A percentile compares a stretch with the other conserved stretches of the same genome.
These are phyloP conservation scores for Drosophila cyrtoloma DNA, from an alignment of 2,888 invertebrate genomes.

Conservation along the genomic window DNA sequence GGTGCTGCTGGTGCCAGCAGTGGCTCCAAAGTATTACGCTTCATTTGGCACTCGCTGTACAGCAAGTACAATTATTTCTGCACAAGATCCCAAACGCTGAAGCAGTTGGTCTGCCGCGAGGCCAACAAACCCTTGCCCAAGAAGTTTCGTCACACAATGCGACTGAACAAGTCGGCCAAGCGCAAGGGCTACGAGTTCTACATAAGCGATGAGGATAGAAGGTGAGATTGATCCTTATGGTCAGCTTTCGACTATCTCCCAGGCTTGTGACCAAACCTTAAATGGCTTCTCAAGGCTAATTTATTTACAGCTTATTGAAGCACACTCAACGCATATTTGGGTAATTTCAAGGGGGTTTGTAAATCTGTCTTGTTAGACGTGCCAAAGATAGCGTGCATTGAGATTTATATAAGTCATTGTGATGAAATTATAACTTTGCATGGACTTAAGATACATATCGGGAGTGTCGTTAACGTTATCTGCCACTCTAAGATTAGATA, in stretches of 20 bases:
- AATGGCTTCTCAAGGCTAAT: constrained; percentile 11
- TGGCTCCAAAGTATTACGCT: constrained; percentile 72
- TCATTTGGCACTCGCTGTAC: constrained; percentile 80
- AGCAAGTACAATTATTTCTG: constrained; percentile 76
- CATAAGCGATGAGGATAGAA: constrained; percentile 81
- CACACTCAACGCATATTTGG: not conserved
- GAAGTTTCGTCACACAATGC: constrained; percentile 78
- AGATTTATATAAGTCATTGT: constrained; percentile 27
- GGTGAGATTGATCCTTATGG: constrained; percentile 53
- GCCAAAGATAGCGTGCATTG: constrained; percentile 23
- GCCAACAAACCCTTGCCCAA: constrained; percentile 81
- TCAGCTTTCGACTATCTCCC: not conserved
- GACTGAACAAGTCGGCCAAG: constrained; percentile 81
- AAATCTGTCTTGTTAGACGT: constrained; percentile 4
- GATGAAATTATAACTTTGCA: constrained; percentile 61
- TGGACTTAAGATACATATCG: constrained; percentile 18
- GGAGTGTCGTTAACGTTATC: constrained; percentile 48
- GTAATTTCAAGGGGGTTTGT: not conserved
- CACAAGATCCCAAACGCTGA: constrained; percentile 60
- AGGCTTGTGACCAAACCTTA: not conserved
- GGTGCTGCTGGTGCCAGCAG: constrained; percentile 50
- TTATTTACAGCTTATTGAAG: constrained; percentile 1
- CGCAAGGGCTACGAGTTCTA: constrained; percentile 81
- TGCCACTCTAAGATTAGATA: constrained; percentile 60
- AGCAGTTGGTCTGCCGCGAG: constrained; percentile 72